Percentiles rank a stretch among this genome's conserved stretches.
These are phyloP conservation scores for Leucozona laternaria DNA, from an alignment of 2,888 invertebrate species.

Conservation along the genomic window DNA sequence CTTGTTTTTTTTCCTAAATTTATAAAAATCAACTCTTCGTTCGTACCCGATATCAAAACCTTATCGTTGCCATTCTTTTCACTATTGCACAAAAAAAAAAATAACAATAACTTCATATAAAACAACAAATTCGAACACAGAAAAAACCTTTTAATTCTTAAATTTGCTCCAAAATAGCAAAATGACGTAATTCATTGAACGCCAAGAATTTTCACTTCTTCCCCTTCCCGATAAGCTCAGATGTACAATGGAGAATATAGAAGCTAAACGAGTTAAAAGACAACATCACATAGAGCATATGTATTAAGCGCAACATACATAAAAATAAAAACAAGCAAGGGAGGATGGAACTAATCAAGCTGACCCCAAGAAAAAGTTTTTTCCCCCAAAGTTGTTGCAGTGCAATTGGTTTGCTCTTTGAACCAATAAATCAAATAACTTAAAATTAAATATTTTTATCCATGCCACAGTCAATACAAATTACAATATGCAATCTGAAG, in stretches of 20 bases:
- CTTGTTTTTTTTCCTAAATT: too few relatives aligned
- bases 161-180: slow-evolving; percentile 80
- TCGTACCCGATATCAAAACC: neutral
- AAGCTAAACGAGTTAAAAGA: slow-evolving; percentile 23
- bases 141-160: slow-evolving; percentile 78
- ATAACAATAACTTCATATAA: slow-evolving; percentile 4
- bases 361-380: slow-evolving; percentile 46
- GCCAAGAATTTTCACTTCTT: slow-evolving; percentile 18
- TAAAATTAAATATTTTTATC: neutral
- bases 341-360: slow-evolving; percentile 52
- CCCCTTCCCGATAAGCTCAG: slow-evolving; percentile 14
- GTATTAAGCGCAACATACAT: slow-evolving; percentile 34
- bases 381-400: slow-evolving; percentile 20
- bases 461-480: neutral
- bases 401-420: slow-evolving; percentile 6
- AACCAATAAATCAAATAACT: slow-evolving; percentile 23
- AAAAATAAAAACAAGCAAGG: slow-evolving; percentile 41
- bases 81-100: neutral
- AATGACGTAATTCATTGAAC: slow-evolving; percentile 79
- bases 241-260: slow-evolving; percentile 11
- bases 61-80: neutral
- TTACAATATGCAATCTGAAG: slow-evolving; percentile 30
- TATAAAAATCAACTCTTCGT: neutral
- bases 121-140: neutral
- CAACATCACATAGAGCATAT: slow-evolving; percentile 9